These are phyloP conservation scores for Melanophora roralis DNA, from an alignment of 2,888 invertebrate genomes.

Conservation along the genomic window DNA sequence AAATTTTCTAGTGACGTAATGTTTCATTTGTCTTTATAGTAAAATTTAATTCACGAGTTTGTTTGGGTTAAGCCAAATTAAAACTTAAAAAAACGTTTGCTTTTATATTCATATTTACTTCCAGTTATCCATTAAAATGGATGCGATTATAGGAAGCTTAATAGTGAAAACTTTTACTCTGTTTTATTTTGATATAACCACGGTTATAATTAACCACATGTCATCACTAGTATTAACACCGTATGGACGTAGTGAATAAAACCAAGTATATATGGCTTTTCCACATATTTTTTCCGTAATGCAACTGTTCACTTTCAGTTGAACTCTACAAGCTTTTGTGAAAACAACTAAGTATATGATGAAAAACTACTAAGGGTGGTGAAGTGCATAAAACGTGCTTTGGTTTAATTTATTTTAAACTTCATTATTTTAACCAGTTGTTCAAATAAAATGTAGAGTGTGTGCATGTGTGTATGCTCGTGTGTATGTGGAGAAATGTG, in stretches of 20 bases:
- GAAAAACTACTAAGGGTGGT: neutral
- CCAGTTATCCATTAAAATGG: neutral
- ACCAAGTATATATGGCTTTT: neutral
- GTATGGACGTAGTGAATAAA: constrained; percentile 7
- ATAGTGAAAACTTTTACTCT: neutral
- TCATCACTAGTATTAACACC: constrained; percentile 23
- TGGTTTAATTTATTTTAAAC: constrained; percentile 4
- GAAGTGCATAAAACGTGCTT: constrained; percentile 5
- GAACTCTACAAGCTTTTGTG: neutral
- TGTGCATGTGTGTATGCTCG: no score
- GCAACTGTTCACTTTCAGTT: neutral
- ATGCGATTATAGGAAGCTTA: neutral
- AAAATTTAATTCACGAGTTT: no score
- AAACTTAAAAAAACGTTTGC: no score
- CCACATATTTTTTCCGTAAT: neutral
- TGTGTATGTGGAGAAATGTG: no score
- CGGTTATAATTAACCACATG: constrained; percentile 28
- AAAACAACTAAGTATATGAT: neutral
- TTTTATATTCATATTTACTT: no score
- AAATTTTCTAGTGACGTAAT: no score
- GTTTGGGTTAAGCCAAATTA: no score
- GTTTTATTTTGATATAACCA: neutral
- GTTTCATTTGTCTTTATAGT: no score
- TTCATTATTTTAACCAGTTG: neutral
- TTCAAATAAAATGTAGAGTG: no score